Evolutionary conservation across 2,888 invertebrate species (phyloP).

Genomic region (Pogonocherus hispidulus): DNA sequence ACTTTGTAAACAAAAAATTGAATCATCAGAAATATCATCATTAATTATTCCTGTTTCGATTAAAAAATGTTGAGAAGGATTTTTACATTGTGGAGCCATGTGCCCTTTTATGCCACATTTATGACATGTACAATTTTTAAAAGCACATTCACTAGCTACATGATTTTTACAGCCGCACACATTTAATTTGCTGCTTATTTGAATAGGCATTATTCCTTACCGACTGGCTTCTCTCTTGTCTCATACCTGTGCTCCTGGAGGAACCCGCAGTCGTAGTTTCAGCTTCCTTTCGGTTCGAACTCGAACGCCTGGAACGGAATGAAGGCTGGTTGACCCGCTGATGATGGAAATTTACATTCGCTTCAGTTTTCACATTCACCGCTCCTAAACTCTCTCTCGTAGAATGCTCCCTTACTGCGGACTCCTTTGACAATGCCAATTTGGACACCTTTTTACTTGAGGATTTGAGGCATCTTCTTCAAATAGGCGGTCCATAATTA

Average conservation of each 20-base stretch:
- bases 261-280: background rate
- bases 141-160: background rate
- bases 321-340: background rate
- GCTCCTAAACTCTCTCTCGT: constrained; percentile 10
- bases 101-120: background rate
- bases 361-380: background rate
- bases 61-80: background rate
- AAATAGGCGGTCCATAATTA: constrained; percentile 4
- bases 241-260: background rate
- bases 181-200: background rate
- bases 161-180: background rate
- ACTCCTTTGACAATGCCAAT: background rate
- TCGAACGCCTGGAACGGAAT: background rate
- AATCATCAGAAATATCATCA: background rate
- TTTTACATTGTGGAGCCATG: background rate
- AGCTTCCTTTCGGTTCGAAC: background rate
- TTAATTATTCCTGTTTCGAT: background rate
- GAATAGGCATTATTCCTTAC: background rate
- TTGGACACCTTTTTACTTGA: background rate
- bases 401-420: background rate
- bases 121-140: background rate
- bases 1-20: background rate
- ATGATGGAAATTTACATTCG: background rate
- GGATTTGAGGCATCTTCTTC: constrained; percentile 4
- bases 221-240: background rate